A percentile compares a stretch with the other conserved stretches of the same genome.
phyloP scores from a whole-genome alignment of 2,113 vertebrate genomes.

The Balaenoptera acutorostrata region DNA sequence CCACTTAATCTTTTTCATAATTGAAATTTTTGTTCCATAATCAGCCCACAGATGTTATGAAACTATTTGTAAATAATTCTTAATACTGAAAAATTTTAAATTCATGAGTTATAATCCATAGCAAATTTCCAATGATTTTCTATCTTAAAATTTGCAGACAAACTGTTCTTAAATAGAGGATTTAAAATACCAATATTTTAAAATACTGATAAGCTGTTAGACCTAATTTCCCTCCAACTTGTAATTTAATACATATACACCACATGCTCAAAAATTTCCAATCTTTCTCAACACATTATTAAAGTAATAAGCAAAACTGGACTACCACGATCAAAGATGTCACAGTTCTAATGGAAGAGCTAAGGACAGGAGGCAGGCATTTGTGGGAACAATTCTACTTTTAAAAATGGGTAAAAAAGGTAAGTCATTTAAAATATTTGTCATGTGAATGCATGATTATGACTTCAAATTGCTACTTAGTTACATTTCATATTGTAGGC shows the following conservation, averaged over 20 bases:
- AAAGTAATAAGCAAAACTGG: neutral
- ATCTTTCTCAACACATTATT: neutral
- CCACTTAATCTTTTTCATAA: neutral
- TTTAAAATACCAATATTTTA: neutral
- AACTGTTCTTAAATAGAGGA: neutral
- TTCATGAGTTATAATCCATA: neutral
- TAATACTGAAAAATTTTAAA: neutral
- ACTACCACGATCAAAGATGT: neutral
- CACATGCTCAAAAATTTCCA: neutral
- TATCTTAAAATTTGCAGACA: neutral
- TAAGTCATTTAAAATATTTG: neutral
- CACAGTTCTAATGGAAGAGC: neutral
- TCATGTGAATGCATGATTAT: neutral
- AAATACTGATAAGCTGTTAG: neutral
- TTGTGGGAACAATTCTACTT: neutral
- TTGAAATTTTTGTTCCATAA: neutral
- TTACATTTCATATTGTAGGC: neutral
- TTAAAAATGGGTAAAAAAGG: neutral
- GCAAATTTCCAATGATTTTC: neutral
- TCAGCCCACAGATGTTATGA: neutral
- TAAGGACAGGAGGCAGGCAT: neutral
- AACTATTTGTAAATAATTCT: conserved; percentile 11
- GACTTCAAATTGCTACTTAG: neutral
- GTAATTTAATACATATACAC: neutral
- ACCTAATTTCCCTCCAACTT: neutral